Evolutionary conservation across 1,140 invertebrate species (phyloP), one percentile per base, ranked within the genome.

Genomic region (Drosophila setifemur): DNA sequence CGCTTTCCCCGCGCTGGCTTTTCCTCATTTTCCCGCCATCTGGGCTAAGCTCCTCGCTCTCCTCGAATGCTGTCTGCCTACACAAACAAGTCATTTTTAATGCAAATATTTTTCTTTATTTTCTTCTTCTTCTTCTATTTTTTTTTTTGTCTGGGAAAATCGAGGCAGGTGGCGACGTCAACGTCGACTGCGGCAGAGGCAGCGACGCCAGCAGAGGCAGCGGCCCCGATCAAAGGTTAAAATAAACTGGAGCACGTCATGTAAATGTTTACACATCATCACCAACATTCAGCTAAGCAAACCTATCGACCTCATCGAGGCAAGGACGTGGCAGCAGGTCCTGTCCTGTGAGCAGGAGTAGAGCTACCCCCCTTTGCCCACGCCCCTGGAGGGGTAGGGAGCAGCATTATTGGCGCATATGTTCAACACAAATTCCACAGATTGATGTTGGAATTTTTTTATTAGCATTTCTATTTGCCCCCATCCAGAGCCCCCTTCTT

Each of bases 391-490:
- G n/a, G n/a, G n/a, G n/a, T n/a, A n/a, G n/a, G n/a, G n/a, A n/a
- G n/a, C n/a, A 64, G 76, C 81, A 81, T 86, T 85, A 86, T 86
- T 86, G 81, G 81, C 81, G 81, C 81, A 86, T 86, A 86, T 86
- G 81, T 86, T 85, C 76, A 76, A 81, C 81, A 86, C 81, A 86
- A 86, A 86, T 86, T 86, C 81, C 81, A 86, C 81, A 86, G 81
- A 86, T 86, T 86, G 81, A 86, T 86, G 81, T 81, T 86, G 81
- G 81, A 86, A 86, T 86, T 86, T 86, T 86, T 86, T 86, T 86
- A 86, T 86, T 86, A 86, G 81, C 81, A 86, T 86, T 86, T 86
- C 72, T 83, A 79, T 85, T 85, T 86, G 55, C 64, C 73, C 29
- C 12, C 19, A 11, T 37, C 4, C 21, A n/a, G 26, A 31, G 21